phyloP scores from a whole-genome alignment of 2,113 vertebrate species.

The Mola mola region DNA sequence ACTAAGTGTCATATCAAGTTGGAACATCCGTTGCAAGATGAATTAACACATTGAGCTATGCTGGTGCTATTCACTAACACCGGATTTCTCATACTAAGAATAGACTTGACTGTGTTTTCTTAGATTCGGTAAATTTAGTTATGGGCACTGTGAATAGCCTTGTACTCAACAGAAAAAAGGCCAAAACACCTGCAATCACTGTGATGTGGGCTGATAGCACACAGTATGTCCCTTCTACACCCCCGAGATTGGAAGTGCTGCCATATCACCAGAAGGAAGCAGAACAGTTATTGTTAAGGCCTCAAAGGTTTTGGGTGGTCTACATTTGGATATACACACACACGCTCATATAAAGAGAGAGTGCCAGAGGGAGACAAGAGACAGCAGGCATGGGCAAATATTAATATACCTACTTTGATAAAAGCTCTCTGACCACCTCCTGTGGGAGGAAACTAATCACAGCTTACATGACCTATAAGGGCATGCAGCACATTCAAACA shows the following conservation, averaged over 20 bases:
- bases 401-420: slow-evolving; percentile 30
- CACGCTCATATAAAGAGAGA: slow-evolving; percentile 4
- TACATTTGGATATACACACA: slow-evolving; percentile 16
- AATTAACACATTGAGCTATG: slow-evolving; percentile 5
- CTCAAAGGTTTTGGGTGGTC: slow-evolving; percentile 79
- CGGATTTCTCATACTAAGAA: slow-evolving; percentile 13
- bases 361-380: slow-evolving; percentile 14
- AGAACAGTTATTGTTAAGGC: slow-evolving; percentile 76
- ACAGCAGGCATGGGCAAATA: slow-evolving; percentile 42
- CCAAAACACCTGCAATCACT: slow-evolving; percentile 17
- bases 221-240: slow-evolving; percentile 31
- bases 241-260: slow-evolving; percentile 39
- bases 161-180: slow-evolving; percentile 45
- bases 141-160: slow-evolving; percentile 6
- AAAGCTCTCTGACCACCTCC: slow-evolving; percentile 46
- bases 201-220: slow-evolving; percentile 57
- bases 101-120: slow-evolving; percentile 17
- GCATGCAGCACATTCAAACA: slow-evolving; percentile 10
- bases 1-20: slow-evolving; percentile 26
- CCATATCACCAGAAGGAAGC: slow-evolving; percentile 71
- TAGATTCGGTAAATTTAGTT: slow-evolving; percentile 31
- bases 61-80: slow-evolving; percentile 35
- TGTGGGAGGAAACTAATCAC: neutral
- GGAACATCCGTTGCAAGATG: slow-evolving; percentile 26
- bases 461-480: slow-evolving; percentile 8